These are phyloP conservation scores for Drosophila mercatorum DNA, from an alignment of 2,888 invertebrate species.

Conservation along the genomic window DNA sequence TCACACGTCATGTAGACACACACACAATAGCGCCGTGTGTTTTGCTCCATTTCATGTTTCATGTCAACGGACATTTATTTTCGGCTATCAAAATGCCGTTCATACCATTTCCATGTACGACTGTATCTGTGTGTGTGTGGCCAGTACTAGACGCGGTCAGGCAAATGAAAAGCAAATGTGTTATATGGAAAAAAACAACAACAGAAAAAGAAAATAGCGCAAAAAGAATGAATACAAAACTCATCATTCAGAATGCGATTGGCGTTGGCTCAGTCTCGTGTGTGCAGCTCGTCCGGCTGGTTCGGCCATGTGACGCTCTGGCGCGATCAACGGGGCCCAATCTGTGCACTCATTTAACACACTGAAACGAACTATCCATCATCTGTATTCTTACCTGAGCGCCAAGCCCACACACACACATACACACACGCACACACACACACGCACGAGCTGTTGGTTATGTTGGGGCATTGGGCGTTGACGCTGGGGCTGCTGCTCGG, in stretches of 20 bases:
- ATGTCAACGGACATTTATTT: constrained; percentile 61
- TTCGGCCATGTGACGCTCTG: constrained; percentile 47
- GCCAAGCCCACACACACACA: not conserved
- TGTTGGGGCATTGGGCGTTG: constrained; percentile 44
- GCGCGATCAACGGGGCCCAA: constrained; percentile 35
- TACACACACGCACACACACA: not conserved
- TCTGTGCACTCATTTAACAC: constrained; percentile 26
- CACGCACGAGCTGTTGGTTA: constrained; percentile 10
- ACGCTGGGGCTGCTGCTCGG: constrained; percentile 55
- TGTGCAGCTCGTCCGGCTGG: constrained; percentile 69
- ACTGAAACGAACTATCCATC: not conserved
- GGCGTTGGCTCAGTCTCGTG: constrained; percentile 61
- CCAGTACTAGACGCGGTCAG: constrained; percentile 45
- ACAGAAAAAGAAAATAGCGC: constrained; percentile 9
- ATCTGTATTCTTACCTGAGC: constrained; percentile 30
- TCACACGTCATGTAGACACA: not conserved
- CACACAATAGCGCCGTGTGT: constrained; percentile 20
- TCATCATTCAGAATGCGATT: constrained; percentile 63
- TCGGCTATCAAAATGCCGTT: constrained; percentile 59
- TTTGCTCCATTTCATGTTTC: constrained; percentile 45
- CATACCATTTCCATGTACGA: constrained; percentile 37
- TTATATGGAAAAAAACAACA: constrained; percentile 37
- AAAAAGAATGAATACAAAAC: constrained; percentile 41
- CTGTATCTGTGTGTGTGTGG: not conserved
- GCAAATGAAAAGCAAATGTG: constrained; percentile 56